Conservation (phyloP, 92 coral and sea anemone genomes). For the Heteractis magnifica region DNA sequence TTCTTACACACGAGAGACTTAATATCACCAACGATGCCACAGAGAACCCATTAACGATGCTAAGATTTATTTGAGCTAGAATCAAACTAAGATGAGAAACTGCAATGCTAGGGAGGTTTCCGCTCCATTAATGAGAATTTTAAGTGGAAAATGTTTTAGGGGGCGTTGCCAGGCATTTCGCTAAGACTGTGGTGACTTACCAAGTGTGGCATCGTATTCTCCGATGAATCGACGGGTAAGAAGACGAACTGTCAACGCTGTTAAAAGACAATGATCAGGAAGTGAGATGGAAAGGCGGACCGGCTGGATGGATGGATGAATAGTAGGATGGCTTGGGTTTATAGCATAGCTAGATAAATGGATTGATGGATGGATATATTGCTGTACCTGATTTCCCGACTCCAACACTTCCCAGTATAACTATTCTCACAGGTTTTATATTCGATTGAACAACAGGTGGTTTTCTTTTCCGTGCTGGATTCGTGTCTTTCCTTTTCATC, state of each 20-base stretch:
- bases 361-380: not conserved
- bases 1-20: not conserved
- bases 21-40: too few relatives aligned
- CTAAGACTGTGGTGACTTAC: constrained; percentile 38
- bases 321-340: not conserved
- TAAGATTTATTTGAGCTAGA: too few relatives aligned
- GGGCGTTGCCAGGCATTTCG: too few relatives aligned
- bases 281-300: not conserved
- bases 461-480: constrained; percentile 17
- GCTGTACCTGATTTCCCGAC: constrained; percentile 26
- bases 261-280: constrained; percentile 15
- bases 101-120: too few relatives aligned
- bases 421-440: not conserved
- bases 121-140: too few relatives aligned
- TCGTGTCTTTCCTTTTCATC: constrained; percentile 20
- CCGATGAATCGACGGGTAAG: constrained; percentile 85
- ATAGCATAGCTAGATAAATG: not conserved
- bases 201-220: constrained; percentile 80
- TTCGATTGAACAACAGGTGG: not conserved
- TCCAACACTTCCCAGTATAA: constrained; percentile 22
- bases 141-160: too few relatives aligned
- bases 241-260: constrained; percentile 89
- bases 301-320: not conserved
- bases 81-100: too few relatives aligned
- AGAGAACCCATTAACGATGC: too few relatives aligned